These are phyloP conservation scores for Dicyrtoma fusca DNA, from an alignment of 2,888 invertebrate species.

Conservation along the genomic window DNA sequence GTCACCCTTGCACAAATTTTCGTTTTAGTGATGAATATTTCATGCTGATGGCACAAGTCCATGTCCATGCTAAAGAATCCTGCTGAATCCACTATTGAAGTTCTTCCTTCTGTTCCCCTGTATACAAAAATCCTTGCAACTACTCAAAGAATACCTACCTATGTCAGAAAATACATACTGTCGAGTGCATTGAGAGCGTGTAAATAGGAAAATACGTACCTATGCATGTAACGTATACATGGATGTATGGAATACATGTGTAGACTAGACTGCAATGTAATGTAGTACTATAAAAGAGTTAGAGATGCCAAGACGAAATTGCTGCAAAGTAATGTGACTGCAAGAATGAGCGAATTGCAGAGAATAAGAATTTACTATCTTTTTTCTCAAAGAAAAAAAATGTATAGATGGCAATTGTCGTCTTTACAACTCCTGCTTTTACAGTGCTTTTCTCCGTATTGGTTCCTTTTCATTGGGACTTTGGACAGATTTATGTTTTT, in stretches of 20 bases:
- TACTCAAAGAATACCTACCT: not conserved
- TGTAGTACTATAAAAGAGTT: not conserved
- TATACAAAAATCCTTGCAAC: not conserved
- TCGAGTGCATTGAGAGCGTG: not conserved
- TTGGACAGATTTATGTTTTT: constrained; percentile 27
- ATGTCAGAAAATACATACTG: not conserved
- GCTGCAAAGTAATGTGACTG: not conserved
- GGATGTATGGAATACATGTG: not conserved
- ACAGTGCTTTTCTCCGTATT: too few relatives aligned
- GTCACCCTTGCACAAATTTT: constrained; percentile 30
- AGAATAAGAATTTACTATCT: not conserved
- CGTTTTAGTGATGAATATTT: constrained; percentile 21
- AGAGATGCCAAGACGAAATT: not conserved
- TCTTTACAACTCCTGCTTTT: too few relatives aligned
- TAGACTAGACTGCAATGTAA: not conserved
- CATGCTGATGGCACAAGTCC: constrained; percentile 27
- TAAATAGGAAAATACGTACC: not conserved
- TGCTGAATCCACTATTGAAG: not conserved
- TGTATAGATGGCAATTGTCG: constrained; percentile 2
- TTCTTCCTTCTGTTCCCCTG: not conserved
- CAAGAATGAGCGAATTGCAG: too few relatives aligned
- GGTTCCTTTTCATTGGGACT: constrained; percentile 17
- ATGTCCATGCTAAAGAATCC: constrained; percentile 17
- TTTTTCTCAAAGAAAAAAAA: not conserved
- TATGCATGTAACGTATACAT: not conserved